Evolutionary conservation across 2,888 invertebrate genomes (phyloP).

Genomic region (Parascotia fuliginaria): DNA sequence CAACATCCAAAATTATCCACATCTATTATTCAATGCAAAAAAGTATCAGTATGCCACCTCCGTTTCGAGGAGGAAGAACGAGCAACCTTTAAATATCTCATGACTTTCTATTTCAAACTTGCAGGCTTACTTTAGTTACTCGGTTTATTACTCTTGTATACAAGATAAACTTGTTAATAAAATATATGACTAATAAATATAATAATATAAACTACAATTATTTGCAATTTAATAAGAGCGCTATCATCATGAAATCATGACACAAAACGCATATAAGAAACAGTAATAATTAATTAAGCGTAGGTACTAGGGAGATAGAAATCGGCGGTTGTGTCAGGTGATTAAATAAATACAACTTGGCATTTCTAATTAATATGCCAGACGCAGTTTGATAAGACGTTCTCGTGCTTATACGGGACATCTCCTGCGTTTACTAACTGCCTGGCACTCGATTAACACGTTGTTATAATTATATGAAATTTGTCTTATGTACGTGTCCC

Average conservation of each 20-base stretch:
- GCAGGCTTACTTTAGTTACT: not conserved
- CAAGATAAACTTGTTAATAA: constrained; percentile 1
- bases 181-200: constrained; percentile 1
- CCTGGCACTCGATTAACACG: constrained; percentile 74
- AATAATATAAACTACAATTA: not conserved
- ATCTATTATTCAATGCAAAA: constrained; percentile 46
- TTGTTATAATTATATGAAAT: constrained; percentile 69
- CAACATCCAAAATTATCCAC: constrained; percentile 53
- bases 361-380: constrained; percentile 82
- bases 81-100: constrained; percentile 11
- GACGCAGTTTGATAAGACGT: constrained; percentile 75
- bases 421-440: constrained; percentile 68
- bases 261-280: constrained; percentile 54
- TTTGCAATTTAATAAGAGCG: constrained; percentile 33
- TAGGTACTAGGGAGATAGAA: constrained; percentile 67
- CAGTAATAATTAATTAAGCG: constrained; percentile 76
- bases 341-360: constrained; percentile 82
- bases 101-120: not conserved
- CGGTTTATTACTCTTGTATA: not conserved
- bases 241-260: constrained; percentile 44
- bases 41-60: constrained; percentile 17
- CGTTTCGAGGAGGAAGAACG: constrained; percentile 2
- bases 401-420: constrained; percentile 58
- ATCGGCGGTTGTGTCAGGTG: constrained; percentile 77
- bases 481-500: constrained; percentile 58